A percentile compares a stretch with the other conserved stretches of the same genome.
phyloP scores from a whole-genome alignment of 53 echinoderm and acorn worm species.

The Apostichopus leukothele region DNA sequence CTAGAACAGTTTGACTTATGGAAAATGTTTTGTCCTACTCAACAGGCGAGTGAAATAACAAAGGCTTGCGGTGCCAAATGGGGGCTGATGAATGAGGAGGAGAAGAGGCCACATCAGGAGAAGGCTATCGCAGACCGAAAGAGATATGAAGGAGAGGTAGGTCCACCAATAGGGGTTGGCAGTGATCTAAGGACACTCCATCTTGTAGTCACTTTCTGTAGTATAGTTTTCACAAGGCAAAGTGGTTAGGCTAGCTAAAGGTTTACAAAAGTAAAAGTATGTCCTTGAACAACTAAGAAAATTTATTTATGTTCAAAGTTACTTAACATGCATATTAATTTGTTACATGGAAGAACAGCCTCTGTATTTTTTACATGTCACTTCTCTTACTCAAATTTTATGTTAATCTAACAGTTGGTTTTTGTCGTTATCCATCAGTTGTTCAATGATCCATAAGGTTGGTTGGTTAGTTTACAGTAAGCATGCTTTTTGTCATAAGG shows the following conservation, averaged over 20 bases:
- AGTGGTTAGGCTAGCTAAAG: too few species aligned
- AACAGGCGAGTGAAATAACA: slow-evolving; percentile 97
- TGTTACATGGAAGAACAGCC: not conserved
- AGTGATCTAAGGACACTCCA: too few species aligned
- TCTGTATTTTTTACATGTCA: not conserved
- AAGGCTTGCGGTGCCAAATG: slow-evolving; percentile 96
- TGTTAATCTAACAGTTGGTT: not conserved
- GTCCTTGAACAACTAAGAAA: too few species aligned
- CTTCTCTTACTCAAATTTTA: not conserved
- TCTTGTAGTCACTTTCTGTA: too few species aligned
- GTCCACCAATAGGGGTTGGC: not conserved
- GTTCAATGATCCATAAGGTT: not conserved
- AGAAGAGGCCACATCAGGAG: slow-evolving; percentile 70
- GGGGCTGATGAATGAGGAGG: slow-evolving; percentile 78
- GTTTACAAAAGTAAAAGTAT: too few species aligned
- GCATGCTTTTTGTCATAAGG: not conserved
- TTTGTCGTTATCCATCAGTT: not conserved
- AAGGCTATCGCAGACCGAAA: slow-evolving; percentile 67
- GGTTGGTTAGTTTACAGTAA: not conserved
- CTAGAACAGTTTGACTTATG: not conserved
- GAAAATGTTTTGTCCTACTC: not conserved
- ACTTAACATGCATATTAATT: not conserved
- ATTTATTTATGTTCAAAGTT: too few species aligned
- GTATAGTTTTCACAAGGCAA: too few species aligned
- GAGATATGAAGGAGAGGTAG: slow-evolving; percentile 91